A percentile compares a stretch with the other conserved stretches of the same genome.
Evolutionary conservation across 2,888 invertebrate species (phyloP).

Genomic region (Drosophila acutilabella): DNA sequence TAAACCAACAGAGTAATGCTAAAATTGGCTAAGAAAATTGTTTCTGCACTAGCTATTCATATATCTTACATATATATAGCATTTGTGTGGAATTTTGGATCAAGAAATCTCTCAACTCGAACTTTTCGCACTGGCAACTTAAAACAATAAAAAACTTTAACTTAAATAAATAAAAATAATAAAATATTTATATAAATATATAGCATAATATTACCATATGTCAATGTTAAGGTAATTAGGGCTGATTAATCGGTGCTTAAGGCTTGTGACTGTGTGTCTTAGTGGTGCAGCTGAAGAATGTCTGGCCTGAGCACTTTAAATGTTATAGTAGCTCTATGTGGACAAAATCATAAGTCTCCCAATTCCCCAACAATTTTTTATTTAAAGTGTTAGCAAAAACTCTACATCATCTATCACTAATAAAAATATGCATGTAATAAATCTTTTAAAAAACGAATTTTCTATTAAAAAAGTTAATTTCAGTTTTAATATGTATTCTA

Average conservation of each 20-base stretch:
- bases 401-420: too few relatives aligned
- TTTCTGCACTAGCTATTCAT: conserved; percentile 13
- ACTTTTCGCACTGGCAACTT: conserved; percentile 33
- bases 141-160: conserved; percentile 12
- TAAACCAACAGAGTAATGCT: conserved; percentile 4
- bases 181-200: not conserved
- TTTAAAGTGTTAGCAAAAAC: too few relatives aligned
- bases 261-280: conserved; percentile 1
- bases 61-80: conserved; percentile 1
- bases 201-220: conserved; percentile 24
- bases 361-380: too few relatives aligned
- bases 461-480: too few relatives aligned
- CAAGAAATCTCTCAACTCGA: conserved; percentile 15
- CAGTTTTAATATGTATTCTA: too few relatives aligned
- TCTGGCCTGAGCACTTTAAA: too few relatives aligned
- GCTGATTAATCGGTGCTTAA: conserved; percentile 6
- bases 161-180: not conserved
- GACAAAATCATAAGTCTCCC: too few relatives aligned
- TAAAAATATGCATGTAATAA: too few relatives aligned
- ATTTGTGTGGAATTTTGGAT: conserved; percentile 1
- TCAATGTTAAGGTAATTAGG: conserved; percentile 17
- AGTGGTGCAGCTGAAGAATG: not conserved
- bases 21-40: conserved; percentile 12
- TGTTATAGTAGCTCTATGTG: too few relatives aligned
- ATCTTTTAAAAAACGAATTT: too few relatives aligned